phyloP scores from a whole-genome alignment of 2,888 invertebrate species.

The Cephus nigrinus region DNA sequence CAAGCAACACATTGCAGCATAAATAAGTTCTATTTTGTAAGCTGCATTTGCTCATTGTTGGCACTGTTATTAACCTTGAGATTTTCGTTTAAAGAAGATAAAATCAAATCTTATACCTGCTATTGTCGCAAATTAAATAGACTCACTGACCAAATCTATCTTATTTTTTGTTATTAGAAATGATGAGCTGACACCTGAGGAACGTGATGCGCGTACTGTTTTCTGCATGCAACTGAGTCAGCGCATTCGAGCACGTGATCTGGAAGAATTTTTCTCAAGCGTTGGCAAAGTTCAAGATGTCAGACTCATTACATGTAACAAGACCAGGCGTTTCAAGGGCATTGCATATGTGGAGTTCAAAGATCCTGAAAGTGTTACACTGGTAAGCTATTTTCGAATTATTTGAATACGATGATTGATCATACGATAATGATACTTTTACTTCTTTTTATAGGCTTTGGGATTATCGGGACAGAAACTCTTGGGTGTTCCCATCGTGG shows the following conservation, averaged over 20 bases:
- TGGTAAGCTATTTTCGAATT: constrained; percentile 72
- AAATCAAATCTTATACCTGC: too few species aligned
- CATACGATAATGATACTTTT: too few species aligned
- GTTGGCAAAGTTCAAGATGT: constrained; percentile 99
- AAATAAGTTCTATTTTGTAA: constrained; percentile 2
- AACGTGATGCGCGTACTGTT: constrained; percentile 97
- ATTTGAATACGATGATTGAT: too few species aligned
- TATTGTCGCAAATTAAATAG: too few species aligned
- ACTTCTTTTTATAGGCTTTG: constrained; percentile 75
- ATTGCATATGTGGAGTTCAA: constrained; percentile 99
- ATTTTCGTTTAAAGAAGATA: too few species aligned
- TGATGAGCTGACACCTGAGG: constrained; percentile 90
- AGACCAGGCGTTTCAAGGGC: constrained; percentile 98
- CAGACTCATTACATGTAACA: constrained; percentile 97
- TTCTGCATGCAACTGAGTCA: constrained; percentile 99
- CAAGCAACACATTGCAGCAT: constrained; percentile 14
- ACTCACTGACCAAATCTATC: too few species aligned
- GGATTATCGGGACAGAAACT: constrained; percentile 96
- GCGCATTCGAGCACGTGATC: constrained; percentile 90
- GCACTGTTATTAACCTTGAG: too few species aligned
- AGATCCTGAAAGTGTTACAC: constrained; percentile 96
- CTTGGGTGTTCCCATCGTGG: constrained; percentile 95
- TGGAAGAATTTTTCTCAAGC: constrained; percentile 98
- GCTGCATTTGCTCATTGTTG: not conserved
- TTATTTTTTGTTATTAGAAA: constrained; percentile 33